A percentile compares a stretch with the other conserved stretches of the same genome.
Conservation (phyloP, 2,797 vertebrate species). For the Phalloptychus januarius region DNA sequence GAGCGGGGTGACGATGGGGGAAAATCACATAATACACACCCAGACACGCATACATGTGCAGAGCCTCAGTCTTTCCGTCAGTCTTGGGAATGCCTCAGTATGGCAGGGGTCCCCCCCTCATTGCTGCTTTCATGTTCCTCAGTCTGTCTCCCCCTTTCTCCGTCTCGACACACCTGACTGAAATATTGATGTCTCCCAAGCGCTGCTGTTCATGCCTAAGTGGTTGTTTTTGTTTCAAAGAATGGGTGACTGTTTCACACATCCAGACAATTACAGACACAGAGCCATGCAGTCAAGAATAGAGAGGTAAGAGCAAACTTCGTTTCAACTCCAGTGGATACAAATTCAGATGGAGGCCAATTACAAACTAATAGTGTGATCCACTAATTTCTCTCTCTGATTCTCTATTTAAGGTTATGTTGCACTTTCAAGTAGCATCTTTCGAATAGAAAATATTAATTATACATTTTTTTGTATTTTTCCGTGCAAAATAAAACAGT, state of each 20-base stretch:
- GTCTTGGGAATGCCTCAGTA: constrained; percentile 65
- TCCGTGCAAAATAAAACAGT: background rate
- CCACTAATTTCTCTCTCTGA: background rate
- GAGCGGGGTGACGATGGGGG: constrained; percentile 61
- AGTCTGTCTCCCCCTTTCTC: constrained; percentile 48
- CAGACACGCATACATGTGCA: constrained; percentile 41
- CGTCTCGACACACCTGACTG: constrained; percentile 85
- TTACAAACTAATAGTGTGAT: background rate
- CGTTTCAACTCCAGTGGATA: background rate
- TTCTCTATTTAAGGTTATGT: background rate
- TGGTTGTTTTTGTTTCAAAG: constrained; percentile 73
- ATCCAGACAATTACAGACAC: constrained; percentile 22
- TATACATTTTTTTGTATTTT: background rate
- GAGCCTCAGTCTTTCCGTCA: constrained; percentile 48
- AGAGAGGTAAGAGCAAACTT: constrained; percentile 10
- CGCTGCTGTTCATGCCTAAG: constrained; percentile 68
- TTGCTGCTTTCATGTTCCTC: constrained; percentile 48
- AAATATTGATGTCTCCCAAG: constrained; percentile 85
- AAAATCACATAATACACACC: constrained; percentile 49
- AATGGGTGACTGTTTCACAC: constrained; percentile 44
- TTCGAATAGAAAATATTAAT: background rate
- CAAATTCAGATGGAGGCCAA: constrained; percentile 3
- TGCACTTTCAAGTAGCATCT: background rate
- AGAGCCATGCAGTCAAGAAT: constrained; percentile 13
- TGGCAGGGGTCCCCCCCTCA: constrained; percentile 69